Evolutionary conservation across 2,888 invertebrate genomes (phyloP).

Genomic region (Diarsia rubi): DNA sequence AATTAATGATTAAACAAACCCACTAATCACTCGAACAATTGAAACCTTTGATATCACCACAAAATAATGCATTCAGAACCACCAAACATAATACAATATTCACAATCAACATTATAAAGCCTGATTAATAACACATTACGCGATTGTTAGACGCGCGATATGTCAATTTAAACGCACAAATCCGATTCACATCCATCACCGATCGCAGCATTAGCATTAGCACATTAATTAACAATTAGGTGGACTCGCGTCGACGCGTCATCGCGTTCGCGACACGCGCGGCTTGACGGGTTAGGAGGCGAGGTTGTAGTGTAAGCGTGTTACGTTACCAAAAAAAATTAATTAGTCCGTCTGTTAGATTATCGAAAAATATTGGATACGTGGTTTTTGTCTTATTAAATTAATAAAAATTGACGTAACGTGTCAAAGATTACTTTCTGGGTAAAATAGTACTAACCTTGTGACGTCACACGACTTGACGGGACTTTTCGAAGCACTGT

Average conservation of each 20-base stretch:
- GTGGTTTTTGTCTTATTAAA: no score
- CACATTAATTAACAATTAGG: constrained; percentile 69
- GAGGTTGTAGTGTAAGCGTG: constrained; percentile 49
- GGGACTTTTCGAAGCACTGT: no score
- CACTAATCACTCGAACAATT: constrained; percentile 31
- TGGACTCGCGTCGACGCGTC: constrained; percentile 63
- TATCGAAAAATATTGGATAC: no score
- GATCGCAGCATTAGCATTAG: constrained; percentile 67
- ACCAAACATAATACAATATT: constrained; percentile 23
- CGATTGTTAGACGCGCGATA: constrained; percentile 52
- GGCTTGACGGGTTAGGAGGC: constrained; percentile 37
- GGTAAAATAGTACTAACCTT: no score
- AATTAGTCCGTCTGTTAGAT: no score
- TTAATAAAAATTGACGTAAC: no score
- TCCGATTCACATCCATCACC: constrained; percentile 71
- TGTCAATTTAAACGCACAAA: constrained; percentile 67
- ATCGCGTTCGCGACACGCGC: constrained; percentile 65
- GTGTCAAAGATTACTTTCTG: no score
- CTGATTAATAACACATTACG: constrained; percentile 60
- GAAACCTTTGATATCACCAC: constrained; percentile 29
- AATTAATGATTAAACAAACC: constrained; percentile 7
- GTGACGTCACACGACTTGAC: no score
- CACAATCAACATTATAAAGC: constrained; percentile 42
- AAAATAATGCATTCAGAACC: constrained; percentile 37
- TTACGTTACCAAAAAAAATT: no score